Evolutionary conservation across 2,113 vertebrate species (phyloP).

Genomic region (Notarius quadriscutis): DNA sequence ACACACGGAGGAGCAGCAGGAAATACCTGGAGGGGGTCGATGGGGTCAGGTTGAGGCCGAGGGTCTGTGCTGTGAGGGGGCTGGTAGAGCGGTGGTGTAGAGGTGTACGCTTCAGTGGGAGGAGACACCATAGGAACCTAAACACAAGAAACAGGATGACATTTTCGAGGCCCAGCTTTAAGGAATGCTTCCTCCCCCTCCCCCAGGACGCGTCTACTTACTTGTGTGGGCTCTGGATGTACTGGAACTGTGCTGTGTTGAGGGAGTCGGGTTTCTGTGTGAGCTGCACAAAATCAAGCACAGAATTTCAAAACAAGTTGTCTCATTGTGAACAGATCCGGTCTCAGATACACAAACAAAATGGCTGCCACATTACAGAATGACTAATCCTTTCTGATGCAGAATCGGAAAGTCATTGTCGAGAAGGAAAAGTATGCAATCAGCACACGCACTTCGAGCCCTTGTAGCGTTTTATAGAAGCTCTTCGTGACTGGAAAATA

Average conservation of each 20-base stretch:
- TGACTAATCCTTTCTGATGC: background rate
- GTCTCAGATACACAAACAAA: background rate
- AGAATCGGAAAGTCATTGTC: background rate
- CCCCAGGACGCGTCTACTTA: constrained; percentile 60
- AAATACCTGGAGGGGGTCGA: constrained; percentile 82
- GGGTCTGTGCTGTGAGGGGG: constrained; percentile 80
- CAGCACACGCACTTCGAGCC: too few species aligned
- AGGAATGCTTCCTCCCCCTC: too few species aligned
- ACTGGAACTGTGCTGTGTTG: constrained; percentile 83
- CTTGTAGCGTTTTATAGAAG: background rate
- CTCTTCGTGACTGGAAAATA: background rate
- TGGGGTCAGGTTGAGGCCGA: constrained; percentile 76
- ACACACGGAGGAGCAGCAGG: background rate
- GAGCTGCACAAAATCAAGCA: constrained; percentile 70
- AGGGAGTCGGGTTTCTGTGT: constrained; percentile 86
- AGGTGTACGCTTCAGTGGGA: constrained; percentile 78
- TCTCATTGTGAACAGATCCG: background rate
- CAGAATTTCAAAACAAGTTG: background rate
- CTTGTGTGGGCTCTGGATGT: constrained; percentile 87
- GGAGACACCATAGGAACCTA: constrained; percentile 81
- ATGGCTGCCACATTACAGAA: background rate
- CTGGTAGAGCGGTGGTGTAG: constrained; percentile 80
- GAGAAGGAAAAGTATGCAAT: background rate
- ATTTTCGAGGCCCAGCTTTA: background rate
- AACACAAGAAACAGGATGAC: background rate